A percentile compares a stretch with the other conserved stretches of the same genome.
phyloP scores from a whole-genome alignment of 2,113 vertebrate genomes.

The Pelecanoides urinatrix region DNA sequence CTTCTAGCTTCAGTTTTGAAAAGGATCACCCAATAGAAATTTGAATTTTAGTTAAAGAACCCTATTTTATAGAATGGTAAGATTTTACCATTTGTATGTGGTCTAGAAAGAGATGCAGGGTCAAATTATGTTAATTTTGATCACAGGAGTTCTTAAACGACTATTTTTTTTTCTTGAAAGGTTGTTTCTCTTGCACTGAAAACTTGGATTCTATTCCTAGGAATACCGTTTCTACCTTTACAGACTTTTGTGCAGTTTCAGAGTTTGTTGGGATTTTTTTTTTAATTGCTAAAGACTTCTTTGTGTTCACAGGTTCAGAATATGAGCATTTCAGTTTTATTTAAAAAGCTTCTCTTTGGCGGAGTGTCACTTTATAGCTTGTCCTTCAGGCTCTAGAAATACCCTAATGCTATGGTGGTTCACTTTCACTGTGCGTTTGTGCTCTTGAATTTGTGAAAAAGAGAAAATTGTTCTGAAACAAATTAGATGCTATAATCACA shows the following conservation, averaged over 20 bases:
- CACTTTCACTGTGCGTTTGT: neutral
- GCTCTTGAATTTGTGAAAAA: neutral
- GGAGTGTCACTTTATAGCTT: neutral
- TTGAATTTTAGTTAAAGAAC: neutral
- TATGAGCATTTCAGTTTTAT: neutral
- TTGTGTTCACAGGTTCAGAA: neutral
- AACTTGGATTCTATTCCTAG: neutral
- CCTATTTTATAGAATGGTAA: neutral
- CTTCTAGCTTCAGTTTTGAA: neutral
- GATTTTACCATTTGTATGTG: neutral
- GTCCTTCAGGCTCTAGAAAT: neutral
- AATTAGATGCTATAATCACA: neutral
- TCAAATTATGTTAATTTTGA: neutral
- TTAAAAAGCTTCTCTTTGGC: neutral
- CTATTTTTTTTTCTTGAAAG: neutral
- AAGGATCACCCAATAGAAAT: neutral
- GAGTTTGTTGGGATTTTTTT: neutral
- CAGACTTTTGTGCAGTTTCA: neutral
- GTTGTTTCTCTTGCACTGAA: neutral
- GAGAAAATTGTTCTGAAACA: neutral
- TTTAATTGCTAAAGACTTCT: neutral
- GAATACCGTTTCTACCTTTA: neutral
- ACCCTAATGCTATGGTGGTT: neutral
- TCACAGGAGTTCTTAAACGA: neutral
- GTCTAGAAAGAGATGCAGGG: neutral